Evolutionary conservation across 2,888 invertebrate species (phyloP).

Genomic region (Proisotoma minuta): DNA sequence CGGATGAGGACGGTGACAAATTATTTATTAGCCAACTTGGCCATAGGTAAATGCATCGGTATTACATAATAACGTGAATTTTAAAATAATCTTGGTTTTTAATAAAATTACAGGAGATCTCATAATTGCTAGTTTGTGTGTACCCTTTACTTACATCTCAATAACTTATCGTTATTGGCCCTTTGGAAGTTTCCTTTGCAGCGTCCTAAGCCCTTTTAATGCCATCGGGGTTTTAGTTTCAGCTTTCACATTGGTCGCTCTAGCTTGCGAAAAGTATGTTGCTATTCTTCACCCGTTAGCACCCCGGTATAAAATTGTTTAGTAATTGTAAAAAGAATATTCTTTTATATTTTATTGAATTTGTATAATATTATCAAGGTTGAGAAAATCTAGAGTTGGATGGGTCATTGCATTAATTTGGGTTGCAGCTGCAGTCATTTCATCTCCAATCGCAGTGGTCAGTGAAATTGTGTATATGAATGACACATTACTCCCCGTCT

Average conservation of each 20-base stretch:
- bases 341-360: too few species aligned
- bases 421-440: not conserved
- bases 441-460: not conserved
- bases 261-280: constrained; percentile 83
- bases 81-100: too few species aligned
- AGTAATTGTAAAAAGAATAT: too few species aligned
- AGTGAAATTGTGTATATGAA: not conserved
- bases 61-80: too few species aligned
- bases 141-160: constrained; percentile 56
- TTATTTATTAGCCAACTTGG: not conserved
- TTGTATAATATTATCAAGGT: too few species aligned
- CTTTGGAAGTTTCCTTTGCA: constrained; percentile 75
- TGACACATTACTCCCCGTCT: not conserved
- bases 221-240: constrained; percentile 40
- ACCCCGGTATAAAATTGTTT: too few species aligned
- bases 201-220: constrained; percentile 59
- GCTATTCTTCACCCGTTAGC: constrained; percentile 55
- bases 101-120: too few species aligned
- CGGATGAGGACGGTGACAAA: not conserved
- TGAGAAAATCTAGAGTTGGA: not conserved
- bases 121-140: constrained; percentile 82
- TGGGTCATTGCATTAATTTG: not conserved
- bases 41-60: too few species aligned
- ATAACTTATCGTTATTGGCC: constrained; percentile 5
- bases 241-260: constrained; percentile 69